phyloP scores from a whole-genome alignment of 2,888 invertebrate species.

The Mythimna albipuncta region DNA sequence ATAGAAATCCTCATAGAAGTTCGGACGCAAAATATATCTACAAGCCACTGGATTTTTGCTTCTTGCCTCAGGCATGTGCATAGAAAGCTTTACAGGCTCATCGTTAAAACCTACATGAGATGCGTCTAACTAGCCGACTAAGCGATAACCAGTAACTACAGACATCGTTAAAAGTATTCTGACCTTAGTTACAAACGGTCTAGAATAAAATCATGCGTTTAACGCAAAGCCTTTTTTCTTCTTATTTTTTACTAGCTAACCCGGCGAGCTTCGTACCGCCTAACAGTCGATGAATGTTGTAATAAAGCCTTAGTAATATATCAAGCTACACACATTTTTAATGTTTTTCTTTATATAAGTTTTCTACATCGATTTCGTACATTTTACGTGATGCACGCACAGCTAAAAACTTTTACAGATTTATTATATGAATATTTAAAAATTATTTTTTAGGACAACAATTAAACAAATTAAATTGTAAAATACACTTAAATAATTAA shows the following conservation, averaged over 20 bases:
- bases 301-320: too few relatives aligned
- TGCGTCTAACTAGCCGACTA: background rate
- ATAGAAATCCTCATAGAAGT: background rate
- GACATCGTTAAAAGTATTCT: background rate
- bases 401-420: too few relatives aligned
- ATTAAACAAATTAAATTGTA: too few relatives aligned
- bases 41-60: background rate
- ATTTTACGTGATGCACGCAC: too few relatives aligned
- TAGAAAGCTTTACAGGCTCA: background rate
- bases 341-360: too few relatives aligned
- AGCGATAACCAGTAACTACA: background rate
- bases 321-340: too few relatives aligned
- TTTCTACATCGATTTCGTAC: too few relatives aligned
- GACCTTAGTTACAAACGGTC: background rate
- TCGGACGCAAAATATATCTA: background rate
- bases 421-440: too few relatives aligned
- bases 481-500: too few relatives aligned
- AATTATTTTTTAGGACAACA: too few relatives aligned
- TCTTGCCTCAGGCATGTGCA: background rate
- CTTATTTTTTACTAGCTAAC: background rate
- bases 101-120: background rate
- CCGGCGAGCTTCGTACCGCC: too few relatives aligned
- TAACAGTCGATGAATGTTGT: too few relatives aligned
- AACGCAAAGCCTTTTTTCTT: background rate
- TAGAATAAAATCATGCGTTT: background rate